phyloP scores from a whole-genome alignment of 2,888 invertebrate genomes.

The Alentia gelatinosa region DNA sequence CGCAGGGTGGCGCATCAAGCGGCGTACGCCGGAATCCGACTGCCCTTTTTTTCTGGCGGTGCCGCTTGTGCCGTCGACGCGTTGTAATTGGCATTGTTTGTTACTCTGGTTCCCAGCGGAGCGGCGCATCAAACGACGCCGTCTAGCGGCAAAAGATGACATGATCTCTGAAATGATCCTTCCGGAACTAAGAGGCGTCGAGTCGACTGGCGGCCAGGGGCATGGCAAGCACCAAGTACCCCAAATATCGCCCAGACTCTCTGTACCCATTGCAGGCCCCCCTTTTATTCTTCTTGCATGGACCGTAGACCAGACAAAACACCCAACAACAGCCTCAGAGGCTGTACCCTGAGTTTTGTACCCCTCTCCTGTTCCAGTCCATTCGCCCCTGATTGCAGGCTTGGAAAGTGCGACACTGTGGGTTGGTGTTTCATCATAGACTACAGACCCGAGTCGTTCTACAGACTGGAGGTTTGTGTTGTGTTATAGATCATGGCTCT shows the following conservation, averaged over 20 bases:
- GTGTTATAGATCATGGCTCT: no score
- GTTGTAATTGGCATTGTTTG: slow-evolving; percentile 42
- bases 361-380: no score
- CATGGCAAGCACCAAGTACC: not conserved
- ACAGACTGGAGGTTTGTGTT: no score
- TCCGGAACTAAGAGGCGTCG: not conserved
- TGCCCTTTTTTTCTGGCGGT: not conserved
- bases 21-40: not conserved
- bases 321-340: no score
- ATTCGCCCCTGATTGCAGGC: no score
- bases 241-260: not conserved
- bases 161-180: not conserved
- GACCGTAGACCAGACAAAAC: no score
- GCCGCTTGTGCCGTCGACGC: not conserved
- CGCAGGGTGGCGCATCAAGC: not conserved
- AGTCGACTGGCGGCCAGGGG: not conserved
- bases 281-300: no score
- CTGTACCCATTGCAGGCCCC: no score
- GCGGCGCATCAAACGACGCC: not conserved
- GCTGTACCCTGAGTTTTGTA: no score
- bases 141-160: not conserved
- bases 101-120: not conserved
- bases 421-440: no score
- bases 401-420: no score
- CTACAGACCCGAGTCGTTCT: no score